Percentiles rank a stretch among this genome's conserved stretches.
Conservation (phyloP, 1,140 invertebrate species). For the Aporrectodea caliginosa region DNA sequence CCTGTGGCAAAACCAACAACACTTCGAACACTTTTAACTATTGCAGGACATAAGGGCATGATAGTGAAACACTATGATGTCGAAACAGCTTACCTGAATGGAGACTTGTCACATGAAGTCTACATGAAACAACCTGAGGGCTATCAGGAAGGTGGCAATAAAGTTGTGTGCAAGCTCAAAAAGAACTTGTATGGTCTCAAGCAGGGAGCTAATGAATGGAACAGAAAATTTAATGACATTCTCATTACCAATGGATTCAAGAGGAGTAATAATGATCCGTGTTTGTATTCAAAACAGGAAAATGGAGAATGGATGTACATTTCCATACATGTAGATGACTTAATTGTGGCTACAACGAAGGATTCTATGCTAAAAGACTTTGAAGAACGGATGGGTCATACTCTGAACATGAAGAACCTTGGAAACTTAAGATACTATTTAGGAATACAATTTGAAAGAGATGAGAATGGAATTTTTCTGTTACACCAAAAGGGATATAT, state of each 20-base stretch:
- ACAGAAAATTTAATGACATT: not conserved
- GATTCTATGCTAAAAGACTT: not conserved
- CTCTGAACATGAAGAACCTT: not conserved
- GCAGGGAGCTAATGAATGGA: not conserved
- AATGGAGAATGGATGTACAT: not conserved
- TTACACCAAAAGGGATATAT: not conserved
- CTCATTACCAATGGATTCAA: not conserved
- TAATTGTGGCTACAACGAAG: not conserved
- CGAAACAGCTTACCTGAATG: constrained; percentile 2
- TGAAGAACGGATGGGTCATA: not conserved
- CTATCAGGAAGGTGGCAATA: not conserved
- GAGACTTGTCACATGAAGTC: not conserved
- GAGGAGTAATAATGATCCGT: not conserved
- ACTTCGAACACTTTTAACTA: not conserved
- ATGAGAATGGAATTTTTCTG: not conserved
- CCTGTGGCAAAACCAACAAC: not conserved
- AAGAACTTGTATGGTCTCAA: not conserved
- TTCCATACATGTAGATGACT: not conserved
- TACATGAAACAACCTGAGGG: constrained; percentile 11
- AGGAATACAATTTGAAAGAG: not conserved
- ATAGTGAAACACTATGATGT: constrained; percentile 12
- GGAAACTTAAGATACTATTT: not conserved
- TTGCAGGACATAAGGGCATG: not conserved
- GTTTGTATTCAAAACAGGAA: not conserved
- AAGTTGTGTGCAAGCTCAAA: not conserved